Evolutionary conservation across 1,140 invertebrate species (phyloP).

Genomic region (Scaptomyza montana): DNA sequence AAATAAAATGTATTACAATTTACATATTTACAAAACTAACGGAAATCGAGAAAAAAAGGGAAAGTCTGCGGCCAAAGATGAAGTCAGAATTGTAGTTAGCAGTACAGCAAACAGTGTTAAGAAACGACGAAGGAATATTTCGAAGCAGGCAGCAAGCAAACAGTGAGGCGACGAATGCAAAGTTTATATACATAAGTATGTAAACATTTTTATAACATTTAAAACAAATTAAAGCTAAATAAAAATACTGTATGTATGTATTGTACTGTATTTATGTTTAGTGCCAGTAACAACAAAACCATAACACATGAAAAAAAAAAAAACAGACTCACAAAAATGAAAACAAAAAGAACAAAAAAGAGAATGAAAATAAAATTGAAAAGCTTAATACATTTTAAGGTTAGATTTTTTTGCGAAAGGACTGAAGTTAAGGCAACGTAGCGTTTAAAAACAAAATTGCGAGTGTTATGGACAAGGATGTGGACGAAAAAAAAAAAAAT

Average conservation of each 20-base stretch:
- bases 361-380: slow-evolving; percentile 31
- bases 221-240: slow-evolving; percentile 26
- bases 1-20: slow-evolving; percentile 60
- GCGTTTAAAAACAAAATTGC: slow-evolving; percentile 80
- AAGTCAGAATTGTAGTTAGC: slow-evolving; percentile 73
- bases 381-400: slow-evolving; percentile 74
- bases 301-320: slow-evolving; percentile 24
- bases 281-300: slow-evolving; percentile 54
- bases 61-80: slow-evolving; percentile 69
- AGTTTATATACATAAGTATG: background rate
- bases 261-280: slow-evolving; percentile 9
- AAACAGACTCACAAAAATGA: slow-evolving; percentile 37
- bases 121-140: slow-evolving; percentile 28
- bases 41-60: slow-evolving; percentile 12
- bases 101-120: slow-evolving; percentile 23
- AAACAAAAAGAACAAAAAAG: slow-evolving; percentile 29
- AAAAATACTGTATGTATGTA: slow-evolving; percentile 66
- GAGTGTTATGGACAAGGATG: slow-evolving; percentile 77
- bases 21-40: slow-evolving; percentile 66
- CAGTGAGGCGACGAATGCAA: slow-evolving; percentile 12
- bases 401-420: slow-evolving; percentile 80
- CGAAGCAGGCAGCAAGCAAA: slow-evolving; percentile 27
- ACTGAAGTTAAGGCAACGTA: slow-evolving; percentile 83
- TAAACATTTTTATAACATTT: slow-evolving; percentile 44
- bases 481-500: slow-evolving; percentile 45